Evolutionary conservation across 2,113 vertebrate species (phyloP).

Genomic region (Sturnus vulgaris): DNA sequence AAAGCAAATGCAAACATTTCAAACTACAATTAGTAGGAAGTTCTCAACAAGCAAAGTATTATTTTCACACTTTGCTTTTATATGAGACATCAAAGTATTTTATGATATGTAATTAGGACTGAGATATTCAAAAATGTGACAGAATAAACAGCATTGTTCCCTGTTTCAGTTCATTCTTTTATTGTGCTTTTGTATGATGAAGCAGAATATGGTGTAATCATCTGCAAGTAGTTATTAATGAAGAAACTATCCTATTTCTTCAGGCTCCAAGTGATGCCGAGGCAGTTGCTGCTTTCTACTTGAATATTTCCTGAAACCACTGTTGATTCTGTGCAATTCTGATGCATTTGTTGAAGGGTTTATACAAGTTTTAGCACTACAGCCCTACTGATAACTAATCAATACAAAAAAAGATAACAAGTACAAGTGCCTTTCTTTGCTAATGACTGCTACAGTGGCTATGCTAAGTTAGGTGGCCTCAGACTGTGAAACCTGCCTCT

Average conservation of each 20-base stretch:
- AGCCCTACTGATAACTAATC: background rate
- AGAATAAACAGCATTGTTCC: background rate
- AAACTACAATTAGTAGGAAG: background rate
- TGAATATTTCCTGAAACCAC: background rate
- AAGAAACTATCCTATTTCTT: background rate
- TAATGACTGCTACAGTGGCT: background rate
- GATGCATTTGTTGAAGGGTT: background rate
- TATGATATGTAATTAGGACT: background rate
- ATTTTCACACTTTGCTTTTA: conserved; percentile 17
- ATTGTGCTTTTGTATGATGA: background rate
- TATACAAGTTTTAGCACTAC: background rate
- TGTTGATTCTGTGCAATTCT: background rate
- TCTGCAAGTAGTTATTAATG: background rate
- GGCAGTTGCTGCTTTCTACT: background rate
- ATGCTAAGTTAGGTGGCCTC: background rate
- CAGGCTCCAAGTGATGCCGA: background rate
- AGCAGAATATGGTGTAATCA: background rate
- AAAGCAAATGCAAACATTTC: background rate
- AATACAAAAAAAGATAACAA: background rate
- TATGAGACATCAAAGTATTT: background rate
- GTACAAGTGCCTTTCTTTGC: background rate
- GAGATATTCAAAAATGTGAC: background rate
- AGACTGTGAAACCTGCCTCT: background rate
- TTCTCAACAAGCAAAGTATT: background rate
- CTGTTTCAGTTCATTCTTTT: background rate